phyloP scores from a whole-genome alignment of 2,797 vertebrate species.

The Spinus olivaceus region DNA sequence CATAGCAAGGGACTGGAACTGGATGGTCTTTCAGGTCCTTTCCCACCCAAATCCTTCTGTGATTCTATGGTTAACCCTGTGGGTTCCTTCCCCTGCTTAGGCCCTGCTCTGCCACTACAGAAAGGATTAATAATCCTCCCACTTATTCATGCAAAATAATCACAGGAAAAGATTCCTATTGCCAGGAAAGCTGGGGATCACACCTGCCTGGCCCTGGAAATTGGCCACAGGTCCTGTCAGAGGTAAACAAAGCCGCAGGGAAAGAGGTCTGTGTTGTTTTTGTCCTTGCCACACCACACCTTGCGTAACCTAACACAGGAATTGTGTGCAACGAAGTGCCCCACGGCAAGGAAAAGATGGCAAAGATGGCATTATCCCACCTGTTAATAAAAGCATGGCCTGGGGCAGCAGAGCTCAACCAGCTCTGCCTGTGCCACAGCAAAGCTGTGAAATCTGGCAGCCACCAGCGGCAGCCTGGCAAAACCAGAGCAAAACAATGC shows the following conservation, averaged over 20 bases:
- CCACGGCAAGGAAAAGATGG: neutral
- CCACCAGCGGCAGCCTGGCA: neutral
- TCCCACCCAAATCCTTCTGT: neutral
- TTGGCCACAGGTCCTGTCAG: neutral
- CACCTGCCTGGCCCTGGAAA: neutral
- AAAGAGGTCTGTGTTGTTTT: fast-evolving
- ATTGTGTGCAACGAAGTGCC: neutral
- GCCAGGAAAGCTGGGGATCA: neutral
- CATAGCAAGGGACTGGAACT: neutral
- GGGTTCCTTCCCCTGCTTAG: neutral
- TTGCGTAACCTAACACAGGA: neutral
- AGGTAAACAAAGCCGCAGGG: fast-evolving
- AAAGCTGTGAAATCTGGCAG: neutral
- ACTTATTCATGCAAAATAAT: neutral
- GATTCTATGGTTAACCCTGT: fast-evolving
- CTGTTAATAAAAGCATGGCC: neutral
- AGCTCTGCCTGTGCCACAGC: neutral
- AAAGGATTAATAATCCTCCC: neutral
- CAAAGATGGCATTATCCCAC: neutral
- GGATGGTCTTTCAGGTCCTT: neutral
- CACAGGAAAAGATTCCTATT: neutral
- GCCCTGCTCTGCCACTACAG: neutral
- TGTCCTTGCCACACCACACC: neutral
- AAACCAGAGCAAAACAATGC: neutral
- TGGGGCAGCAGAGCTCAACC: neutral